These are phyloP conservation scores for Chloropsis cyanopogon DNA, from an alignment of 2,113 vertebrate species.

Conservation along the genomic window DNA sequence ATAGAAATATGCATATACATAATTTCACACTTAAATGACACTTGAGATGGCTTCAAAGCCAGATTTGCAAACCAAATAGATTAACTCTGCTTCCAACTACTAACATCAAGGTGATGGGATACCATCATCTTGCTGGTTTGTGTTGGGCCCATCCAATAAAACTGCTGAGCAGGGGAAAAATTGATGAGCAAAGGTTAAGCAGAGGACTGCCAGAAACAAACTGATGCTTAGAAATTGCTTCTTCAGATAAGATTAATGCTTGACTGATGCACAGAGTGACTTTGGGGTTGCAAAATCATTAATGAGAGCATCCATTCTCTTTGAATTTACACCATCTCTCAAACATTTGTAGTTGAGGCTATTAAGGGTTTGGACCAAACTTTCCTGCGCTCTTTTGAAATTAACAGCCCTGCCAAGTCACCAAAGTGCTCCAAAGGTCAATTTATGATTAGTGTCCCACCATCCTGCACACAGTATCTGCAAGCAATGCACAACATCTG, in stretches of 20 bases:
- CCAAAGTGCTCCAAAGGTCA: slow-evolving; percentile 55
- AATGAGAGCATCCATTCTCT: not conserved
- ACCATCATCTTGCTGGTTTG: not conserved
- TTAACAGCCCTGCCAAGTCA: not conserved
- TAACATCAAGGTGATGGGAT: not conserved
- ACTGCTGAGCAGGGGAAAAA: not conserved
- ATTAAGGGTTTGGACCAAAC: not conserved
- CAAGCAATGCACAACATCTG: not conserved
- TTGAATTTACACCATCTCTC: not conserved
- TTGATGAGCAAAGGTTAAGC: not conserved
- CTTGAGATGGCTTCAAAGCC: not conserved
- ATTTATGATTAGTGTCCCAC: not conserved
- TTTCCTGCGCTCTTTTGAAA: not conserved
- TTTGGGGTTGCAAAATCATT: not conserved
- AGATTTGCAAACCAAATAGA: not conserved
- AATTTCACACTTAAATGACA: not conserved
- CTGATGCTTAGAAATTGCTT: not conserved
- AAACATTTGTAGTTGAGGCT: not conserved
- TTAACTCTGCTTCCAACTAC: not conserved
- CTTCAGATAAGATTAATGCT: not conserved
- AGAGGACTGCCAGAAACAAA: slow-evolving; percentile 9
- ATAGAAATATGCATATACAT: not conserved
- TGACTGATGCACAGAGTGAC: not conserved
- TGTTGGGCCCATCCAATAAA: not conserved
- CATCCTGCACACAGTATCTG: not conserved